These are phyloP conservation scores for Ochropacha duplaris DNA, from an alignment of 2,888 invertebrate genomes.

Conservation along the genomic window DNA sequence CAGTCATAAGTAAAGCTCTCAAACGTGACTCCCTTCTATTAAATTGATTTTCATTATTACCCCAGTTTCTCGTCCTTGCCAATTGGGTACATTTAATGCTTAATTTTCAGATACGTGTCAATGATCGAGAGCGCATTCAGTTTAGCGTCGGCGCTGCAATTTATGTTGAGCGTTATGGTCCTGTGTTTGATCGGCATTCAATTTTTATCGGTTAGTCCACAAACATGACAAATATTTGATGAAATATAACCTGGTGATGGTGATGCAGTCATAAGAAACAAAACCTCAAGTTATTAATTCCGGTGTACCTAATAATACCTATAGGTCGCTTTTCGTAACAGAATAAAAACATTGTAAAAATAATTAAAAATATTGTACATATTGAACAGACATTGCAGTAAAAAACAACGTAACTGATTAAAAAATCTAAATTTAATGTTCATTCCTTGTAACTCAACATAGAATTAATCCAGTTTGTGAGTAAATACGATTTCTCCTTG, in stretches of 20 bases:
- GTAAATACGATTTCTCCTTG: not conserved
- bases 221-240: not conserved
- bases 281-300: not conserved
- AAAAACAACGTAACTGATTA: not conserved
- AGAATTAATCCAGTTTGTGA: not conserved
- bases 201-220: constrained; percentile 65
- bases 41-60: constrained; percentile 3
- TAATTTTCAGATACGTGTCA: constrained; percentile 70
- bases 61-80: constrained; percentile 3
- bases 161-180: constrained; percentile 79
- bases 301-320: no score
- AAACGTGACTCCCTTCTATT: constrained; percentile 4
- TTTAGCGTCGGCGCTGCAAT: constrained; percentile 73
- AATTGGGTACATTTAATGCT: constrained; percentile 11
- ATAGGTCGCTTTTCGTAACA: no score
- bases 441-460: not conserved
- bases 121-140: constrained; percentile 78
- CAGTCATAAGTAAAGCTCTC: constrained; percentile 5
- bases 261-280: not conserved
- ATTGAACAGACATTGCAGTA: not conserved
- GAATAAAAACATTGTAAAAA: not conserved
- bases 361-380: not conserved
- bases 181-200: constrained; percentile 75
- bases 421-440: not conserved
- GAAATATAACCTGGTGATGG: not conserved